phyloP scores from a whole-genome alignment of 2,888 invertebrate genomes.

The Metopia argyrocephala region DNA sequence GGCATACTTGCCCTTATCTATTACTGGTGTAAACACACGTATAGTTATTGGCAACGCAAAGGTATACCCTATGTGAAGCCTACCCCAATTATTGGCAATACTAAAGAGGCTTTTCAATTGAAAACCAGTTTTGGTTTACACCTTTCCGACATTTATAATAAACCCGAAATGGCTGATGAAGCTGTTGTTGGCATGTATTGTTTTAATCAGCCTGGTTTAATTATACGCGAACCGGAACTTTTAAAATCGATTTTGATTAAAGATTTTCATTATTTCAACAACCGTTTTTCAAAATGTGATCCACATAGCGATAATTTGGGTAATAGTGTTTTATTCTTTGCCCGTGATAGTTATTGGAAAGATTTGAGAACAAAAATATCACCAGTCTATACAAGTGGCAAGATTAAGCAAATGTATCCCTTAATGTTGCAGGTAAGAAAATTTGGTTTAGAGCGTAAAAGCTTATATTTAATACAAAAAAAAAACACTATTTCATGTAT shows the following conservation, averaged over 20 bases:
- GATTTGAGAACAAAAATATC: constrained; percentile 76
- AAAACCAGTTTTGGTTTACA: constrained; percentile 69
- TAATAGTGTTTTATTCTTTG: constrained; percentile 76
- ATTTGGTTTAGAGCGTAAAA: too few relatives aligned
- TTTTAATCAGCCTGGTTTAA: constrained; percentile 76
- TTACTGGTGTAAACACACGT: constrained; percentile 68
- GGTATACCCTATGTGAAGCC: constrained; percentile 74
- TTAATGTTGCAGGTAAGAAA: constrained; percentile 71
- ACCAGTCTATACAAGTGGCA: constrained; percentile 78
- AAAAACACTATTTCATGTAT: too few relatives aligned
- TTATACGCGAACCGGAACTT: constrained; percentile 77
- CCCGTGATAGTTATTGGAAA: constrained; percentile 78
- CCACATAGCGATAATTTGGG: constrained; percentile 76
- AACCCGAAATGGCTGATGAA: constrained; percentile 53
- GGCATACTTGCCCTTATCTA: too few relatives aligned
- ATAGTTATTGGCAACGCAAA: constrained; percentile 71
- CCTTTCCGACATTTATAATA: constrained; percentile 70
- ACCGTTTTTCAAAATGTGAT: constrained; percentile 71
- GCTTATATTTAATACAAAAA: too few relatives aligned
- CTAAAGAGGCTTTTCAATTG: constrained; percentile 70
- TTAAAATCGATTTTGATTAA: constrained; percentile 78
- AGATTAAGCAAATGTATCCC: constrained; percentile 75
- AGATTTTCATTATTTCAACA: constrained; percentile 77
- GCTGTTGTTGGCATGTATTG: constrained; percentile 75
- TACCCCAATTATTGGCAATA: constrained; percentile 76